Evolutionary conservation across 2,797 vertebrate species (phyloP), one percentile per base, ranked within the genome.

Genomic region (Eulemur coronatus): DNA sequence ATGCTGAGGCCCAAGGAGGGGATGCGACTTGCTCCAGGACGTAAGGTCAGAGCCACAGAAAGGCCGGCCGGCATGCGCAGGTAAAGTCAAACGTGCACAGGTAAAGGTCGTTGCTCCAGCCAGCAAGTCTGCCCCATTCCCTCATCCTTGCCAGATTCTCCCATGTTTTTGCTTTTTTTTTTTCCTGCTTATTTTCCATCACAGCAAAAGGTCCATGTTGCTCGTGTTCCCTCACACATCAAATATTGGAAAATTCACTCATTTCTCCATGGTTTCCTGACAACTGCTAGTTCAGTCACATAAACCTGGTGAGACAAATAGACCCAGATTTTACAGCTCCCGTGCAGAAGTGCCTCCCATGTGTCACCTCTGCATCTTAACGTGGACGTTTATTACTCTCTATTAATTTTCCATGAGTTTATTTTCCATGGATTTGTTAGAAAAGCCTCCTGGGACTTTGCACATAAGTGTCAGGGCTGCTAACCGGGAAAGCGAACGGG

Each of bases 271-370:
- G 7, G 35, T 85, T 59, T 52, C 24, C 1, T 15, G 46, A 55
- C 20, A 13, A 7, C 24, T 18, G 52, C 84, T 30, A n/a, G 38
- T 22, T n/a, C 30, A 33, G 67, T 35, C 30, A 15, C 78, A 2
- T 10, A 48, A n/a, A 18, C 55, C n/a, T 9, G 11, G 33, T 4
- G 1, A 22, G 3, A 2, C 11, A 57, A n/a, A 52, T 5, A 13
- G 6, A 26, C 17, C 8, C 63, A 30, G 35, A 26, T 33, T 69
- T 46, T 11, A 12, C 46, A 38, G 0, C 57, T 30, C 55, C 78
- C 22, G 30, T 14, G 24, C 22, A 38, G 24, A 4, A 1, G 15
- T 0, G 12, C n/a, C 11, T 33, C 43, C 41, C 2, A 0, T 0
- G 0, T 4, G 1, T 30, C 69, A 13, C 22, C 30, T 55, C 72